Evolutionary conservation across 2,113 vertebrate genomes (phyloP), one percentile per base, ranked within the genome.

Genomic region (Oxyura jamaicensis): DNA sequence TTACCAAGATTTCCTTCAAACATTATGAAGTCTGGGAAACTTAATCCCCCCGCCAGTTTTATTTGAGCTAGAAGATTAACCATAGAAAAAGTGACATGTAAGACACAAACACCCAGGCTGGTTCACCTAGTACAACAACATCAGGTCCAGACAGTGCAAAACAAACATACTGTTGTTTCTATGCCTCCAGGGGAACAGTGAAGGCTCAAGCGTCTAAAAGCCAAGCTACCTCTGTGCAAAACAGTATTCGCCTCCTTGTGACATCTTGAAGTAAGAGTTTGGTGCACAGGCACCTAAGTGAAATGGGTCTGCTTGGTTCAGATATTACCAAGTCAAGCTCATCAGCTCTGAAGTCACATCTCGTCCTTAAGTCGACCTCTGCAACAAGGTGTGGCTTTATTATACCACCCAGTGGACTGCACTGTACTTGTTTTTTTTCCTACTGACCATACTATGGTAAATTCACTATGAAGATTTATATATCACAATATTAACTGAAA

Each of bases 11-110:
- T 60, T 80, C 28, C 35, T 80, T 41, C 8, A 36, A 87, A 59
- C 35, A 52, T n/a, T 23, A 22, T 0, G 0, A 52, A 87, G 25
- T 21, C 42, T 35, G 18, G 20, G 29, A 91, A 91, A 76, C 31
- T 21, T n/a, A 68, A 36, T 13, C 35, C 5, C 1, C 10, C 7
- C 26, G 28, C 62, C 62, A 29, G 26, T 41, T 29, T 65, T 39
- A 58, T 16, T 29, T 1, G 22, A 66, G 35, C 56, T 83, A 86
- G 36, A 73, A 73, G 11, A 95, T 46, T 20, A 91, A 68, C 67
- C 31, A n/a, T 0, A 52, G 8, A 52, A 59, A 44, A 50, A 67
- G 10, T 4, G 29, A 18, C 10, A 35, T 0, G 1, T 3, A 69
- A 88, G 7, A 36, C 1, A 56, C 4, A 65, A 93, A 84, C 16